Evolutionary conservation across 2,797 vertebrate genomes (phyloP).

Genomic region (Coccyzus lansbergi): DNA sequence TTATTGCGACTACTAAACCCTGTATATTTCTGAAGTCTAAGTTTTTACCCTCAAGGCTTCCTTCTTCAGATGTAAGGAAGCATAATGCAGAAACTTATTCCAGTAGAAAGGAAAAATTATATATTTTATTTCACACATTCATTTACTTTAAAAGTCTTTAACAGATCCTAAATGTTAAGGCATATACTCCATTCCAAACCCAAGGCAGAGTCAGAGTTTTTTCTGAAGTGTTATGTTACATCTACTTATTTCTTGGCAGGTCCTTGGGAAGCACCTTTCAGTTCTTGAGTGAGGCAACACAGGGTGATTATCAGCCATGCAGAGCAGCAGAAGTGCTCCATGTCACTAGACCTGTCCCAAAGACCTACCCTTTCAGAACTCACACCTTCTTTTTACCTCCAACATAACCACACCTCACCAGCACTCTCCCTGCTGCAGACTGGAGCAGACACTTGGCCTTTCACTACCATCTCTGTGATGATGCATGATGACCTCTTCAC

Average conservation of each 20-base stretch:
- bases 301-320: background rate
- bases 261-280: background rate
- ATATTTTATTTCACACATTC: background rate
- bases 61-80: constrained; percentile 12
- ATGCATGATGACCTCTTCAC: background rate
- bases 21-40: background rate
- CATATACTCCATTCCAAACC: background rate
- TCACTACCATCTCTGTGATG: background rate
- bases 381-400: accelerated
- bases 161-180: background rate
- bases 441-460: background rate
- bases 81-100: constrained; percentile 1
- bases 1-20: constrained; percentile 9
- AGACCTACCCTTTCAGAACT: background rate
- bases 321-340: background rate
- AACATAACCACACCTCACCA: background rate
- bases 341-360: background rate
- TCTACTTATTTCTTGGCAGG: background rate
- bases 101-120: background rate
- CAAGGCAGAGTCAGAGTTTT: background rate
- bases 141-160: background rate
- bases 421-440: background rate
- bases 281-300: background rate
- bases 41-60: background rate
- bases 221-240: background rate